A percentile compares a stretch with the other conserved stretches of the same genome.
Conservation (phyloP, 2,888 invertebrate genomes). For the Adelognathus sp. region DNA sequence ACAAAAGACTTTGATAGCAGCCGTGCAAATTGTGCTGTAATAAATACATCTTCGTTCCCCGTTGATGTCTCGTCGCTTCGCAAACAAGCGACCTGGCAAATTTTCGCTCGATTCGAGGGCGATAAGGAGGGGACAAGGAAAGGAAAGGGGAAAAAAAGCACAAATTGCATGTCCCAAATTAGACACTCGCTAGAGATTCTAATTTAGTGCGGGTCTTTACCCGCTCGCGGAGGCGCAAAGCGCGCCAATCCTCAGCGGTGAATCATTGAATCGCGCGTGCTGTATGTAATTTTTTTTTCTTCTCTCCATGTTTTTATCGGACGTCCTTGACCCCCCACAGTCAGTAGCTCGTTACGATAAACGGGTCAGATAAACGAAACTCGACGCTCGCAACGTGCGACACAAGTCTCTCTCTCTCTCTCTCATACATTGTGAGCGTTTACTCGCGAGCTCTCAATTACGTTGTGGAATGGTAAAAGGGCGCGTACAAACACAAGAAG, state of each 20-base stretch:
- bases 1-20: too few species aligned
- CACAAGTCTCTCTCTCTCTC: too few species aligned
- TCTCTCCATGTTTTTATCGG: slow-evolving; percentile 25
- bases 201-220: background rate
- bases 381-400: background rate
- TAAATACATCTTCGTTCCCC: too few species aligned
- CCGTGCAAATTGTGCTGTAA: too few species aligned
- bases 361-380: slow-evolving; percentile 51
- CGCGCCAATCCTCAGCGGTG: slow-evolving; percentile 6
- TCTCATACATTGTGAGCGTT: background rate
- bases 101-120: background rate
- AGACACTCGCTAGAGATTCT: background rate
- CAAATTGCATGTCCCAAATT: background rate
- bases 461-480: slow-evolving; percentile 10
- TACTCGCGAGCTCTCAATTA: background rate
- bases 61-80: too few species aligned
- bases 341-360: slow-evolving; percentile 35
- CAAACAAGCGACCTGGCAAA: background rate
- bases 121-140: too few species aligned
- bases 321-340: slow-evolving; percentile 52
- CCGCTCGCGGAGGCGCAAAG: background rate
- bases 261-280: slow-evolving; percentile 32
- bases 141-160: background rate
- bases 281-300: background rate
- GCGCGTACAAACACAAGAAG: background rate